These are phyloP conservation scores for Cryptocheilus praepositus DNA, from an alignment of 2,888 invertebrate species.

Conservation along the genomic window DNA sequence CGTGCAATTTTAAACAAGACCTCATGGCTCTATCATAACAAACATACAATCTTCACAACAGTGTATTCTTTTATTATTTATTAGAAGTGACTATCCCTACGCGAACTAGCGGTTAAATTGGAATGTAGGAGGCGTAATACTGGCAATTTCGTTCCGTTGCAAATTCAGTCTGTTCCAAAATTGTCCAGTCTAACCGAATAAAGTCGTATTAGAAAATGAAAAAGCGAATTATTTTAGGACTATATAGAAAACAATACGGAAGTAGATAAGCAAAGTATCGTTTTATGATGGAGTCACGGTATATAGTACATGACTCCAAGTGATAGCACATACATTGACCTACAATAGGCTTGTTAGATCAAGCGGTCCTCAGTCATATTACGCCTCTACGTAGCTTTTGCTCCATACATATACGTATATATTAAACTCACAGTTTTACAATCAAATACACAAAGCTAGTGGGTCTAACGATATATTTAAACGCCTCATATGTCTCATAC, in stretches of 20 bases:
- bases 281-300: no score
- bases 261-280: no score
- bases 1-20: conserved; percentile 23
- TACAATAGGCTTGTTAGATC: no score
- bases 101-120: conserved; percentile 34
- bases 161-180: not conserved
- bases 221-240: no score
- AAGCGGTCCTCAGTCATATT: not conserved
- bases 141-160: not conserved
- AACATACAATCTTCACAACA: conserved; percentile 44
- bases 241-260: no score
- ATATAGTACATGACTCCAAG: no score
- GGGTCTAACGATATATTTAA: conserved; percentile 31
- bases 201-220: no score
- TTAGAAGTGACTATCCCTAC: conserved; percentile 38
- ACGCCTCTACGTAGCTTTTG: conserved; percentile 9
- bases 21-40: conserved; percentile 34
- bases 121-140: conserved; percentile 29
- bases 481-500: conserved; percentile 18
- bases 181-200: not conserved
- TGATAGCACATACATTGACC: no score
- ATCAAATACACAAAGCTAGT: conserved; percentile 41
- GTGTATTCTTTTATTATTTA: conserved; percentile 28
- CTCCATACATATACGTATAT: conserved; percentile 5
- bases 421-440: conserved; percentile 41